These are phyloP conservation scores for Heteractis magnifica DNA, from an alignment of 92 coral and sea anemone genomes.

Conservation along the genomic window DNA sequence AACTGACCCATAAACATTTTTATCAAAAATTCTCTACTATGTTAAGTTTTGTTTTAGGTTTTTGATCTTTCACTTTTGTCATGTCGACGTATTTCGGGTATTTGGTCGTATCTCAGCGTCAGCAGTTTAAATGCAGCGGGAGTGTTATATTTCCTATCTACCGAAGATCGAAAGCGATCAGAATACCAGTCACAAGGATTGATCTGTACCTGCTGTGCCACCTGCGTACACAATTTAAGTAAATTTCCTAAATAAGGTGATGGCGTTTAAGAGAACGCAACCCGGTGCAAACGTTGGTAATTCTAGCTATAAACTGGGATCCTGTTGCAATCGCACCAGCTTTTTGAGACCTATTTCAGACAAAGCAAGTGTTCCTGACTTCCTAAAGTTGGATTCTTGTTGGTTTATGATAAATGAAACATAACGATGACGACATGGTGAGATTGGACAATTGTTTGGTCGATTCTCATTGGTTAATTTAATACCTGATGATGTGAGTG, in stretches of 20 bases:
- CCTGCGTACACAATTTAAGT: not conserved
- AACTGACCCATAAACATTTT: not conserved
- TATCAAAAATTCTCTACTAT: not conserved
- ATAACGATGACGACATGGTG: conserved; percentile 18
- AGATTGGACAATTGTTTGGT: conserved; percentile 5
- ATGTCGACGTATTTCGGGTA: not conserved
- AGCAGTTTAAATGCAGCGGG: not conserved
- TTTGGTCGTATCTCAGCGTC: not conserved
- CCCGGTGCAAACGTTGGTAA: not conserved
- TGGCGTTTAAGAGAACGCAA: not conserved
- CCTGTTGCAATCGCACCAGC: not conserved
- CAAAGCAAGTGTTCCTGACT: not conserved
- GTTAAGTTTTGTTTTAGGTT: too few relatives aligned
- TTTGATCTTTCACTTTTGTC: not conserved
- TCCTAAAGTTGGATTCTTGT: not conserved
- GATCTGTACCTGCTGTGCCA: conserved; percentile 12
- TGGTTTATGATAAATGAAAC: conserved; percentile 8
- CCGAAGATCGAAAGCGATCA: not conserved
- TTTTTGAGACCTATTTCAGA: not conserved
- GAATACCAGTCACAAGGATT: not conserved
- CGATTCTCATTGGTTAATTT: conserved; percentile 13
- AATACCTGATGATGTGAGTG: conserved; percentile 23
- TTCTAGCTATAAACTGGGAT: not conserved
- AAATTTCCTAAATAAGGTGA: conserved; percentile 7
- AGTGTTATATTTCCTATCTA: not conserved